Conservation (phyloP, 2,888 invertebrate species). For the Poecilobothrus nobilitatus region DNA sequence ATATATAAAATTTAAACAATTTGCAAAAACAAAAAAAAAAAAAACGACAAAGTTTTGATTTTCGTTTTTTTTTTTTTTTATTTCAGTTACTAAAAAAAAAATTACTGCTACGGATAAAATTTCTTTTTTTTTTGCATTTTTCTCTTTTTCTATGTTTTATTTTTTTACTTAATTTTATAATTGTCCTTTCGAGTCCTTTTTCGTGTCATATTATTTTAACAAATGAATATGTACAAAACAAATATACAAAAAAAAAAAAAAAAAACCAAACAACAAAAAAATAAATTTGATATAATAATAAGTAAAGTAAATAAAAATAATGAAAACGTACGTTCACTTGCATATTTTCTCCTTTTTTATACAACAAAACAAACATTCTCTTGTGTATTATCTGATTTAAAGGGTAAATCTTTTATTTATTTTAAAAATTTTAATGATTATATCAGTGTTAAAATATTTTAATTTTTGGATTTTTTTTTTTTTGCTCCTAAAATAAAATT, state of each 20-base stretch:
- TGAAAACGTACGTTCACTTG: not conserved
- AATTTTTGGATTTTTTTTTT: too few relatives aligned
- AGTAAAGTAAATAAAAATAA: not conserved
- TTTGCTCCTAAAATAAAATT: too few relatives aligned
- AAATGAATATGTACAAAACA: not conserved
- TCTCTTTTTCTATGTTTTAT: too few relatives aligned
- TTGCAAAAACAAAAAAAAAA: too few relatives aligned
- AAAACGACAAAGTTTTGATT: not conserved
- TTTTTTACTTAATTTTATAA: not conserved
- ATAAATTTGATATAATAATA: not conserved
- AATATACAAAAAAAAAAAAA: not conserved
- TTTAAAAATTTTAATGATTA: too few relatives aligned
- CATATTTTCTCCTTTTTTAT: too few relatives aligned
- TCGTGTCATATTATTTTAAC: conserved; percentile 6
- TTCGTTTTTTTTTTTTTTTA: not conserved
- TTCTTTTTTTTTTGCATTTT: not conserved
- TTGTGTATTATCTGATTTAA: not conserved
- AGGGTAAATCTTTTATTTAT: not conserved
- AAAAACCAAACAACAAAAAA: not conserved
- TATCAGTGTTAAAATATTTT: too few relatives aligned
- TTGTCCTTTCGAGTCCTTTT: conserved; percentile 1
- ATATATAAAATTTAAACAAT: too few relatives aligned
- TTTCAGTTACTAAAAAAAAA: conserved; percentile 2
- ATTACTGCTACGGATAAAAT: not conserved
- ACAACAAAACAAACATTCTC: too few relatives aligned